Conservation (phyloP, 2,113 vertebrate species). For the Cephalopterus ornatus region DNA sequence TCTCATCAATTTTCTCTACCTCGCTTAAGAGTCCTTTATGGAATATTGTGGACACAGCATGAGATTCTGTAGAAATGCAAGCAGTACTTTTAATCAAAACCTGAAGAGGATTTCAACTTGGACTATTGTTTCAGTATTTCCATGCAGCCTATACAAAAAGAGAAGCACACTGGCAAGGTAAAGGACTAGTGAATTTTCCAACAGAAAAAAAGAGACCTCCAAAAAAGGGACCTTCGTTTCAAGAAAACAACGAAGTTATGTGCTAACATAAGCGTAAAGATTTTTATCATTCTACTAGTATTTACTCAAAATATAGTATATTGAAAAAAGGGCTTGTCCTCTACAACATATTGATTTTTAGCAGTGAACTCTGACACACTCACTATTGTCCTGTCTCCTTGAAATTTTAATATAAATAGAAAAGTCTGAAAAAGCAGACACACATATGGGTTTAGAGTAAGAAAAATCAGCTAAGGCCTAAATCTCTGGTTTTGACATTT, state of each 20-base stretch:
- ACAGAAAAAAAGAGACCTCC: background rate
- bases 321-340: background rate
- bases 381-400: background rate
- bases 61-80: background rate
- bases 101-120: background rate
- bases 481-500: background rate
- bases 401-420: constrained; percentile 28
- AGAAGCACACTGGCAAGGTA: background rate
- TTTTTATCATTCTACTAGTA: background rate
- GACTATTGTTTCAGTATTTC: background rate
- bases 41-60: background rate
- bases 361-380: background rate
- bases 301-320: background rate
- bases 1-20: constrained; percentile 2
- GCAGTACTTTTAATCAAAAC: background rate
- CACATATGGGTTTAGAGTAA: background rate
- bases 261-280: background rate
- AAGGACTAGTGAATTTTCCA: background rate
- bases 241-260: background rate
- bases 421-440: background rate
- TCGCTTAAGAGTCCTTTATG: background rate
- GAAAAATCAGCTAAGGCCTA: background rate
- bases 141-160: background rate
- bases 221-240: background rate
- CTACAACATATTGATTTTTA: background rate